These are phyloP conservation scores for Ochlodes sylvanus DNA, from an alignment of 2,888 invertebrate species.

Conservation along the genomic window DNA sequence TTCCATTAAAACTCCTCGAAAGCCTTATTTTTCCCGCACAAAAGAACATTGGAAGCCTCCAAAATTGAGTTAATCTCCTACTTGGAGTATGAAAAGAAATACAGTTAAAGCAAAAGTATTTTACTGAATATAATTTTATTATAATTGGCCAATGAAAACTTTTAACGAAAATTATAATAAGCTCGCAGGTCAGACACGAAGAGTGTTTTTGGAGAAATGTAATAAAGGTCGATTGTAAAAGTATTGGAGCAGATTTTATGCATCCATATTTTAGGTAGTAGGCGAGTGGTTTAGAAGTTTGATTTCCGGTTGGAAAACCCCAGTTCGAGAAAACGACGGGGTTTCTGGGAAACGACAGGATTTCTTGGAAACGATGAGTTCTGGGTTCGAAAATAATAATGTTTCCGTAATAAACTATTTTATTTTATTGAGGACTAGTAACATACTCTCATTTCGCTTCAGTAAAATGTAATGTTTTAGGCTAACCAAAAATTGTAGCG, in stretches of 20 bases:
- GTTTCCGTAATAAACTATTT: no score
- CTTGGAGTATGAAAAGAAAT: constrained; percentile 37
- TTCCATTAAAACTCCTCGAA: constrained; percentile 61
- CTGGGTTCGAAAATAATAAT: no score
- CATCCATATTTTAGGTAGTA: not conserved
- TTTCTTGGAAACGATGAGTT: no score
- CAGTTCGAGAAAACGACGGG: no score
- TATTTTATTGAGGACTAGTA: no score
- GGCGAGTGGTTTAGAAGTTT: no score
- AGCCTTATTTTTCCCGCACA: constrained; percentile 53
- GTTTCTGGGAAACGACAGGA: no score
- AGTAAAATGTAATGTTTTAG: no score
- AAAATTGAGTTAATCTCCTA: constrained; percentile 69
- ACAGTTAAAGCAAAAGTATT: constrained; percentile 30
- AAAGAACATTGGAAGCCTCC: constrained; percentile 59
- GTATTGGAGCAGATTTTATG: not conserved
- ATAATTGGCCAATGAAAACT: constrained; percentile 19
- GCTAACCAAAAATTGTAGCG: no score
- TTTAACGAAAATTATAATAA: constrained; percentile 13
- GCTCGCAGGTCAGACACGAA: not conserved
- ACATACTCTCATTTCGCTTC: no score
- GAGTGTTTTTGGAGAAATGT: constrained; percentile 7
- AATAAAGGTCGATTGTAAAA: not conserved
- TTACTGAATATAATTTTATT: constrained; percentile 18
- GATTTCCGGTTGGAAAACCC: no score